A percentile compares a stretch with the other conserved stretches of the same genome.
Evolutionary conservation across 2,888 invertebrate species (phyloP).

Genomic region (Mythimna ferrago): DNA sequence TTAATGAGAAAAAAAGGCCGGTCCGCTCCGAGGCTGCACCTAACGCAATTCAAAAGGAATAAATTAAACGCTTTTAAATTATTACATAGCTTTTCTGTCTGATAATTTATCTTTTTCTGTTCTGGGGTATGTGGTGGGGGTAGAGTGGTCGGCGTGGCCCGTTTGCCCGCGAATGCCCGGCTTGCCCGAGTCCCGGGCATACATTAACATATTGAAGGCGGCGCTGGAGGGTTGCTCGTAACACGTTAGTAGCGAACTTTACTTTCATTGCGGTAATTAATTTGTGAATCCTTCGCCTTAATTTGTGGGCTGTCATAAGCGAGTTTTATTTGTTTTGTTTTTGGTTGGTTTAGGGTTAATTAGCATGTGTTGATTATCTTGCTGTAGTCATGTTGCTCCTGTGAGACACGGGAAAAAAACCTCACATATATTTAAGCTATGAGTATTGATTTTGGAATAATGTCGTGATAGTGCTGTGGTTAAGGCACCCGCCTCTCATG

Average conservation of each 20-base stretch:
- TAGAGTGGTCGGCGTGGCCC: constrained; percentile 10
- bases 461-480: not conserved
- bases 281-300: constrained; percentile 71
- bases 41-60: constrained; percentile 68
- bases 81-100: constrained; percentile 69
- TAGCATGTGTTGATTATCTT: constrained; percentile 33
- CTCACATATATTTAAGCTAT: not conserved
- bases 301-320: constrained; percentile 58
- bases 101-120: constrained; percentile 69
- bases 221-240: constrained; percentile 70
- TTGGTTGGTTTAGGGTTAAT: constrained; percentile 37
- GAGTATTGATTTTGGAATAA: not conserved
- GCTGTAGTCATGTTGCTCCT: not conserved
- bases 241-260: constrained; percentile 74
- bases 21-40: constrained; percentile 48
- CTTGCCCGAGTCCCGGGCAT: constrained; percentile 41
- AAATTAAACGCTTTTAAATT: constrained; percentile 72
- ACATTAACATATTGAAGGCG: constrained; percentile 69
- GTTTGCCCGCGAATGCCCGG: constrained; percentile 7
- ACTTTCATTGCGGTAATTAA: constrained; percentile 78
- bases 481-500: too few relatives aligned
- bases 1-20: constrained; percentile 45
- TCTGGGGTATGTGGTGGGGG: constrained; percentile 52
- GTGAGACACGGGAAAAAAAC: not conserved
- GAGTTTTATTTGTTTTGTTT: constrained; percentile 55